Conservation (phyloP, 2,888 invertebrate genomes). For the Zonitis immaculata region DNA sequence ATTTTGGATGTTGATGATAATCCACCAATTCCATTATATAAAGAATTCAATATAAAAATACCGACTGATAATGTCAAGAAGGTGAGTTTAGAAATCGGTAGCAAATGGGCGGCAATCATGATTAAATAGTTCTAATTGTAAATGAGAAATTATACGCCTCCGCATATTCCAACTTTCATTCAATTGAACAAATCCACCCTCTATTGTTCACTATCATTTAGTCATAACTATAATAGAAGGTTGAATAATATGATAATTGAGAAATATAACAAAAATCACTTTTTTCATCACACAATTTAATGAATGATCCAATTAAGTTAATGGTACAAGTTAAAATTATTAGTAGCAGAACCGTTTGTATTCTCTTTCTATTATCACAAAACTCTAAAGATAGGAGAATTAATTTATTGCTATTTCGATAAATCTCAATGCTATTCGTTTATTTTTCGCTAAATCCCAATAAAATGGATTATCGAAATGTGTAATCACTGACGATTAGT, state of each 20-base stretch:
- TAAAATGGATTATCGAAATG: no score
- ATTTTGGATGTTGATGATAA: slow-evolving; percentile 53
- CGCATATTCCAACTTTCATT: slow-evolving; percentile 3
- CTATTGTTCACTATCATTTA: not conserved
- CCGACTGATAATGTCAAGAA: slow-evolving; percentile 32
- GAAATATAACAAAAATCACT: not conserved
- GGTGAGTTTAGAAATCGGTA: no score
- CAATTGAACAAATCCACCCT: slow-evolving; percentile 5
- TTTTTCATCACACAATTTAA: not conserved
- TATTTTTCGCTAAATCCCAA: no score
- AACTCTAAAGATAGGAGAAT: no score
- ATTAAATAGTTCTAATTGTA: slow-evolving; percentile 1
- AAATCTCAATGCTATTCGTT: no score
- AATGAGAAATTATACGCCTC: slow-evolving; percentile 2
- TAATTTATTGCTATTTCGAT: no score
- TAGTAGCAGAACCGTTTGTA: no score
- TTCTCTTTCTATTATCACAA: no score
- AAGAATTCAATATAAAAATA: slow-evolving; percentile 40
- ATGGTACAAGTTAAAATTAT: no score
- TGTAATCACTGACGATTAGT: no score
- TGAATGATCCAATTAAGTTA: not conserved
- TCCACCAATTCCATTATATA: slow-evolving; percentile 45
- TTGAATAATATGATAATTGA: not conserved
- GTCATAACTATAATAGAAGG: not conserved
- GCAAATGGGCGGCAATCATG: no score